A percentile compares a stretch with the other conserved stretches of the same genome.
phyloP scores from a whole-genome alignment of 92 coral and sea anemone species.

The Hydrozoanthus gracilis region DNA sequence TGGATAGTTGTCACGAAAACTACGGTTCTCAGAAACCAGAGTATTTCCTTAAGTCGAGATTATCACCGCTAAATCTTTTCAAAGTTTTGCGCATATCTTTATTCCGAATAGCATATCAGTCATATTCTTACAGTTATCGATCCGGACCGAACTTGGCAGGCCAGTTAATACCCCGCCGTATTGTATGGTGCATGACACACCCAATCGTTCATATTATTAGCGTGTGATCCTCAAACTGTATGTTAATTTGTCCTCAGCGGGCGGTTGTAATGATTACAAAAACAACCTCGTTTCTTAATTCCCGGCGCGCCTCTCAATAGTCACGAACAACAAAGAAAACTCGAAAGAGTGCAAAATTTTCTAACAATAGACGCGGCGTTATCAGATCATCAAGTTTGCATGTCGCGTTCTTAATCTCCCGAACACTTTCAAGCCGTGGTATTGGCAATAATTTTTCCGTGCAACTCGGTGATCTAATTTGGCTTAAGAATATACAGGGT shows the following conservation, averaged over 20 bases:
- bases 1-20: background rate
- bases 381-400: background rate
- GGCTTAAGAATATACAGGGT: background rate
- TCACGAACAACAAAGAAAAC: conserved; percentile 26
- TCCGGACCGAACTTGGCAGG: background rate
- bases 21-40: background rate
- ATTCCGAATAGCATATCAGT: background rate
- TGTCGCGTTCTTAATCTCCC: too few species aligned
- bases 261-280: background rate
- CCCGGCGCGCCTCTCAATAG: conserved; percentile 22
- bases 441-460: conserved; percentile 17
- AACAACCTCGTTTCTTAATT: background rate
- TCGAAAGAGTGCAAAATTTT: background rate
- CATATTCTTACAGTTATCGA: background rate
- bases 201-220: background rate
- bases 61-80: background rate
- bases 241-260: conserved; percentile 2
- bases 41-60: background rate
- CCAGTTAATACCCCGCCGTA: background rate
- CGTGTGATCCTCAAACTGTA: background rate
- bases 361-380: background rate
- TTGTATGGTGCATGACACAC: background rate
- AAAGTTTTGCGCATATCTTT: background rate
- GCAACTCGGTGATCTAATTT: conserved; percentile 33
- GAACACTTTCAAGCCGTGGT: background rate